These are phyloP conservation scores for Desmodus rotundus DNA, from an alignment of 2,113 vertebrate genomes.

Conservation along the genomic window DNA sequence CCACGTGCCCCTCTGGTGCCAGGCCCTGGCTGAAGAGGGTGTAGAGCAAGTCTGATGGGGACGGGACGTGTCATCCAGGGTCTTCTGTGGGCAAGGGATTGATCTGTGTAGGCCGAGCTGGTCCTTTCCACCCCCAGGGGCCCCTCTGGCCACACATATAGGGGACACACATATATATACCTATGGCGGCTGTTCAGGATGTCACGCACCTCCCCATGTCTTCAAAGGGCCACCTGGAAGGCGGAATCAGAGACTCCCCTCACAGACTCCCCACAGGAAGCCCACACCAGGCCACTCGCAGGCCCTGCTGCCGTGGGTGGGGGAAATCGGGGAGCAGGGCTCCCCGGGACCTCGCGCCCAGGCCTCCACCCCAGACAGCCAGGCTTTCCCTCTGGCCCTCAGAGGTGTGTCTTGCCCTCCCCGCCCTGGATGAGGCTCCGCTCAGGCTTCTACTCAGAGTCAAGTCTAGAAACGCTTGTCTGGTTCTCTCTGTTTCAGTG, in stretches of 20 bases:
- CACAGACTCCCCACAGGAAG: not conserved
- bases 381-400: not conserved
- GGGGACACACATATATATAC: not conserved
- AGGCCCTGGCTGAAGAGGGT: not conserved
- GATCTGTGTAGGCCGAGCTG: not conserved
- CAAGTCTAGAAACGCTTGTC: not conserved
- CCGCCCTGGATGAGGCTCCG: not conserved
- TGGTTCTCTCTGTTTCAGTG: not conserved
- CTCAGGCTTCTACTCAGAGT: not conserved
- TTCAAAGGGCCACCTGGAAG: not conserved
- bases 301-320: not conserved
- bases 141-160: not conserved
- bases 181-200: not conserved
- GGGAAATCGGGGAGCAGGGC: not conserved
- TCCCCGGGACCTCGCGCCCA: not conserved
- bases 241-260: not conserved
- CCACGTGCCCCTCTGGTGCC: not conserved
- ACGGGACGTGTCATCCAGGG: not conserved
- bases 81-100: not conserved
- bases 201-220: not conserved
- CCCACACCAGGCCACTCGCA: not conserved
- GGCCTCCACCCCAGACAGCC: rapidly evolving
- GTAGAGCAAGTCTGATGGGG: not conserved
- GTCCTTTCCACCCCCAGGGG: not conserved
- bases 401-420: not conserved